Evolutionary conservation across 2,113 vertebrate species (phyloP), one percentile per base, ranked within the genome.

Genomic region (Phaethornis superciliosus): DNA sequence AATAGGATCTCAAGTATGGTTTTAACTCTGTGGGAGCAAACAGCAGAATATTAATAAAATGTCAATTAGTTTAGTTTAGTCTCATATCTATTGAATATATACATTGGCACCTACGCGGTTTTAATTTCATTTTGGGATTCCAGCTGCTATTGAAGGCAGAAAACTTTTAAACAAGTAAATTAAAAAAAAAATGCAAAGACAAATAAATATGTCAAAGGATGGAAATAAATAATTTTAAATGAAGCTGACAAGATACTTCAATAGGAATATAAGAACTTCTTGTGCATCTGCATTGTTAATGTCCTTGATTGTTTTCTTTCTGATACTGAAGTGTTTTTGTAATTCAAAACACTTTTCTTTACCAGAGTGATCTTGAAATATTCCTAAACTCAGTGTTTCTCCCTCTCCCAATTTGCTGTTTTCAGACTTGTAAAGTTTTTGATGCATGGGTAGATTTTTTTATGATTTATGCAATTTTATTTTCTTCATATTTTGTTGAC

Each of bases 21-120:
- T 97, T 97, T 96, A 97, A 91, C 97, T 98, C 97, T 94, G 92
- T 32, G 23, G 96, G 97, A 98, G 97, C 96, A 98, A 98, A 98
- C 97, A 96, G 90, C 93, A 86, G 97, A 97, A 98, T 97, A 97
- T 97, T 98, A 98, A 98, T 98, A 98, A 98, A 98, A 97, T 98
- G 98, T 97, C 97, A 98, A 97, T 98, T 98, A 98, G 97, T 97
- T 98, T 97, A 98, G 97, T 98, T 98, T 98, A 97, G 90, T 94
- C 94, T 93, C 94, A 55, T 94, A 97, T 96, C 90, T 97, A 97
- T 96, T 97, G 94, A 96, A 97, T 94, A 90, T 67, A 96, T 94
- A 95, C 91, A 97, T 95, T 97, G 94, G 96, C 97, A 98, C 95
- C 96, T 97, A 96, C 91, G 81, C 94, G 86, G 91, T 96, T 98